These are phyloP conservation scores for Chouioia cunea DNA, from an alignment of 2,888 invertebrate species.

Conservation along the genomic window DNA sequence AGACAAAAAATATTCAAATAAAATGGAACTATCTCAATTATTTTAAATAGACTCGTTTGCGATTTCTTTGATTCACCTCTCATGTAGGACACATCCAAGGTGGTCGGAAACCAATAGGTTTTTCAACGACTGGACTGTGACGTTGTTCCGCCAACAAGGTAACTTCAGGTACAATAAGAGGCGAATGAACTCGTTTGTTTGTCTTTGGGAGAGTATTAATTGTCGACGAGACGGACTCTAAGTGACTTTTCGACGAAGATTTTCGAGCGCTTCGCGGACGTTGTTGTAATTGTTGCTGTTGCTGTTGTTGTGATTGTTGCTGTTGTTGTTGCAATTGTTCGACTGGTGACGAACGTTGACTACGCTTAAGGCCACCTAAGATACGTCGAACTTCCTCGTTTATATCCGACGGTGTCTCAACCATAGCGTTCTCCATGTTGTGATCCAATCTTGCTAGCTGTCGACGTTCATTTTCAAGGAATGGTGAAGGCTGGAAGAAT, in stretches of 20 bases:
- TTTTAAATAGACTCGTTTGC: background rate
- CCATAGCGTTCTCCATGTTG: constrained; percentile 58
- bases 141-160: constrained; percentile 50
- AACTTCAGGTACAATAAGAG: constrained; percentile 47
- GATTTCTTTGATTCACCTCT: background rate
- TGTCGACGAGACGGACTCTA: background rate
- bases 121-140: constrained; percentile 15
- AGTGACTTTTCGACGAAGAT: background rate
- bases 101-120: constrained; percentile 55
- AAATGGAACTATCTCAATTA: too few relatives aligned
- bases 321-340: too few relatives aligned
- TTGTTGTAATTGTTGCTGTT: background rate
- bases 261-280: background rate
- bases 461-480: background rate
- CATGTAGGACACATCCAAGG: constrained; percentile 50
- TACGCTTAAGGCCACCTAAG: constrained; percentile 28
- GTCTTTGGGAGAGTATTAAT: background rate
- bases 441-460: constrained; percentile 60
- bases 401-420: constrained; percentile 61
- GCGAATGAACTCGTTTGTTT: constrained; percentile 14
- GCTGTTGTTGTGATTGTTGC: background rate
- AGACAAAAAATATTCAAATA: too few relatives aligned
- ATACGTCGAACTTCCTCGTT: constrained; percentile 59
- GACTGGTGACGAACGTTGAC: background rate
- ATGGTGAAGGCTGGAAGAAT: too few relatives aligned